Percentiles rank a stretch among this genome's conserved stretches.
Conservation (phyloP, 2,113 vertebrate genomes). For the Peromyscus polionotus region DNA sequence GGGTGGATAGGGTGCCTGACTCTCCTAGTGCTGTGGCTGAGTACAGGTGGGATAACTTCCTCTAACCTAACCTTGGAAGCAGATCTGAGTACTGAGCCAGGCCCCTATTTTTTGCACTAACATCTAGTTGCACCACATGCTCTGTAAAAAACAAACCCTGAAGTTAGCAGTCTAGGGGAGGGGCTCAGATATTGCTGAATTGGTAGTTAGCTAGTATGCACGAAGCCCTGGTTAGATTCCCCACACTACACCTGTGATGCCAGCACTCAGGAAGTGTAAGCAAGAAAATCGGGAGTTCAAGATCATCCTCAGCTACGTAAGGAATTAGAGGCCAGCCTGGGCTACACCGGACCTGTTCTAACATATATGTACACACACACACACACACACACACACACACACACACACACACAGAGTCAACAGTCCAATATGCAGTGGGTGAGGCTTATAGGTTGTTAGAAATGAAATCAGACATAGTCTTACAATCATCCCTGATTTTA, state of each 20-base stretch:
- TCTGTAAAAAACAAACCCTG: no score
- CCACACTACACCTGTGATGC: background rate
- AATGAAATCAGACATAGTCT: background rate
- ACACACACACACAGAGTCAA: background rate
- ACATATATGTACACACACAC: no score
- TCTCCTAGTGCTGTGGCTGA: background rate
- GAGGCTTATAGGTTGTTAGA: background rate
- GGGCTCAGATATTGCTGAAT: background rate
- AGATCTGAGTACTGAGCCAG: background rate
- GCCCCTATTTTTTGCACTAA: background rate
- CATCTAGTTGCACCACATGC: background rate
- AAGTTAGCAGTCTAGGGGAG: background rate
- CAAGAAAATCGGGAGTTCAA: background rate
- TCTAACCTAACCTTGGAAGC: background rate
- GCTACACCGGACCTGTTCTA: background rate
- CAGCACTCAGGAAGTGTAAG: background rate
- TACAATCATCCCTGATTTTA: background rate
- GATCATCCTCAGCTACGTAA: background rate
- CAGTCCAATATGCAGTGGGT: background rate
- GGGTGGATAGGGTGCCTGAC: background rate
- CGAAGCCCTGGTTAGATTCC: background rate
- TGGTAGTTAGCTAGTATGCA: background rate
- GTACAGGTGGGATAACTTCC: background rate
- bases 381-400: no score
- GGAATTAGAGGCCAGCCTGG: background rate